These are phyloP conservation scores for Erpetoichthys calabaricus DNA, from an alignment of 2,797 vertebrate species.

Conservation along the genomic window DNA sequence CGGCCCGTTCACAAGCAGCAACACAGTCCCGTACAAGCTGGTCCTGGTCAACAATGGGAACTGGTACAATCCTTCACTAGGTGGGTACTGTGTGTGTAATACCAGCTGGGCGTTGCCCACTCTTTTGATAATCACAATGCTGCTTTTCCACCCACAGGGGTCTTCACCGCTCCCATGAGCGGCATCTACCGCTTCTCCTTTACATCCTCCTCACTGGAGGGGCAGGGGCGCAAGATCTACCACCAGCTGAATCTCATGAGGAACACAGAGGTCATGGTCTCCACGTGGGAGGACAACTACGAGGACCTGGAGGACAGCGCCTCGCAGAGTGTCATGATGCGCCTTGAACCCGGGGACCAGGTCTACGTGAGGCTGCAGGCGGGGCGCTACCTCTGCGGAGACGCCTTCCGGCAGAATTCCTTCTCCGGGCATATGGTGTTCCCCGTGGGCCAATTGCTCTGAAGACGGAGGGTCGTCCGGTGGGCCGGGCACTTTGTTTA, in stretches of 20 bases:
- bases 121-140: too few relatives aligned
- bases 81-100: too few relatives aligned
- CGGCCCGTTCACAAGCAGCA: too few relatives aligned
- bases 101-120: too few relatives aligned
- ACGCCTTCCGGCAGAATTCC: constrained; percentile 25
- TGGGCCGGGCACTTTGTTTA: too few relatives aligned
- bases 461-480: too few relatives aligned
- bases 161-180: too few relatives aligned
- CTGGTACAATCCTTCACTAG: constrained; percentile 41
- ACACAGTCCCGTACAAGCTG: constrained; percentile 28
- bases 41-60: constrained; percentile 34
- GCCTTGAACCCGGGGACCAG: constrained; percentile 35
- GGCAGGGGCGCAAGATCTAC: constrained; percentile 27
- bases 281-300: constrained; percentile 49
- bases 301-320: constrained; percentile 47
- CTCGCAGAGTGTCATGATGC: constrained; percentile 32
- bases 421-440: constrained; percentile 50
- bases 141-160: too few relatives aligned
- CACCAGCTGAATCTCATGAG: constrained; percentile 40
- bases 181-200: too few relatives aligned
- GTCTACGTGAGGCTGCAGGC: constrained; percentile 39
- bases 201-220: too few relatives aligned
- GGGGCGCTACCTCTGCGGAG: constrained; percentile 39
- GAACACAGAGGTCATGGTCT: constrained; percentile 19
- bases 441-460: too few relatives aligned